Percentiles rank a stretch among this genome's conserved stretches.
Evolutionary conservation across 2,888 invertebrate species (phyloP).

Genomic region (Leucophora obtusa): DNA sequence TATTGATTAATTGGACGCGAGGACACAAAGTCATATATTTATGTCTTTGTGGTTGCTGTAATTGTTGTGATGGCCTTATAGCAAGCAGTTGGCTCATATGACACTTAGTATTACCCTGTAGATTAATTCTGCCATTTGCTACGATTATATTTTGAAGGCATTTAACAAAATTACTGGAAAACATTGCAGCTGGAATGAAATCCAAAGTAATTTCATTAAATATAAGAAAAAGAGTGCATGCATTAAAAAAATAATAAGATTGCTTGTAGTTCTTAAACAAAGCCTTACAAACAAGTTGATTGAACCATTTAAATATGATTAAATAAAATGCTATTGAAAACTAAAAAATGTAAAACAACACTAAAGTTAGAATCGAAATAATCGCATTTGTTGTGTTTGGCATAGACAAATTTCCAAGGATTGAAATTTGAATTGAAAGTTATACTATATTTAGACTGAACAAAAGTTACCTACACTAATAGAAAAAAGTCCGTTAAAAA

Average conservation of each 20-base stretch:
- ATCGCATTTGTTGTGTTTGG: no score
- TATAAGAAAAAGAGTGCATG: not conserved
- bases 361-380: no score
- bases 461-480: no score
- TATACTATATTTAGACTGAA: no score
- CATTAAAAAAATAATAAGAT: not conserved
- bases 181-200: slow-evolving; percentile 68
- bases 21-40: slow-evolving; percentile 36
- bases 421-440: no score
- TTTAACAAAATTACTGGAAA: slow-evolving; percentile 63
- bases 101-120: slow-evolving; percentile 5
- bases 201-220: slow-evolving; percentile 28
- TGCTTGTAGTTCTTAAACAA: no score
- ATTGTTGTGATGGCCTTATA: slow-evolving; percentile 21
- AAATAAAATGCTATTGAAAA: no score
- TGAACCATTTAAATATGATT: no score
- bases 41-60: slow-evolving; percentile 43
- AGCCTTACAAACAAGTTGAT: no score
- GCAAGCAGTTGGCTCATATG: slow-evolving; percentile 27
- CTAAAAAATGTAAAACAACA: no score
- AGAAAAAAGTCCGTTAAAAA: no score
- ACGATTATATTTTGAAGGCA: slow-evolving; percentile 43
- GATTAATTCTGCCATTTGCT: slow-evolving; percentile 28
- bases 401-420: no score
- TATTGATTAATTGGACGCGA: slow-evolving; percentile 32